phyloP scores from a whole-genome alignment of 2,113 vertebrate species.

The Ailurus styani region DNA sequence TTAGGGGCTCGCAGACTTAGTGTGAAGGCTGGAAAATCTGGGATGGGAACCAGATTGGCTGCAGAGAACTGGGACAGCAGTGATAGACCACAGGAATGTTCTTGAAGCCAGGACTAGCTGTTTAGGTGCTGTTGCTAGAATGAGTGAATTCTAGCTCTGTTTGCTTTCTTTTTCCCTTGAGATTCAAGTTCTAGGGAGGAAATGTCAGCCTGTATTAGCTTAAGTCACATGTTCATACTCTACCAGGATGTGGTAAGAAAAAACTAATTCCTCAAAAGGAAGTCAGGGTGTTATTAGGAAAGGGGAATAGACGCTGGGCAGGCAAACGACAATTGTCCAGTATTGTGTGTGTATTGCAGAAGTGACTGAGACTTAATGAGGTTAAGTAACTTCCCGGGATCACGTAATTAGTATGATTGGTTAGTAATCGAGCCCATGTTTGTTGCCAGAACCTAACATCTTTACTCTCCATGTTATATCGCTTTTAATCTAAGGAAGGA shows the following conservation, averaged over 20 bases:
- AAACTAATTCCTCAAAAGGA: neutral
- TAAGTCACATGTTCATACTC: neutral
- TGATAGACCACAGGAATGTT: neutral
- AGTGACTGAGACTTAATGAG: neutral
- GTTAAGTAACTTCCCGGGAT: neutral
- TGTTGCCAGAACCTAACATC: neutral
- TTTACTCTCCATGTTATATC: neutral
- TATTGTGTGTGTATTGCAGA: neutral
- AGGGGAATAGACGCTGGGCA: neutral
- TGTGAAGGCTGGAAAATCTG: neutral
- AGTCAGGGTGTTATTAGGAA: neutral
- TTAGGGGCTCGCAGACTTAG: neutral
- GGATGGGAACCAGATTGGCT: neutral
- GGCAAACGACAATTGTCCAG: neutral
- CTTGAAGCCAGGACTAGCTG: neutral
- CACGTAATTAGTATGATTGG: neutral
- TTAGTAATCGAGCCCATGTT: neutral
- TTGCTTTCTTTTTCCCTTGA: neutral
- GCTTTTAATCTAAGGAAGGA: neutral
- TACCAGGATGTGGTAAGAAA: neutral
- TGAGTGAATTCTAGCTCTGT: neutral
- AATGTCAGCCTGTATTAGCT: neutral
- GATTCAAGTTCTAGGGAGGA: neutral
- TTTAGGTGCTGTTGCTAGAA: neutral
- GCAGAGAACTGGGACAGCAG: neutral